A percentile compares a stretch with the other conserved stretches of the same genome.
Evolutionary conservation across 2,113 vertebrate genomes (phyloP).

Genomic region (Anas platyrhynchos): DNA sequence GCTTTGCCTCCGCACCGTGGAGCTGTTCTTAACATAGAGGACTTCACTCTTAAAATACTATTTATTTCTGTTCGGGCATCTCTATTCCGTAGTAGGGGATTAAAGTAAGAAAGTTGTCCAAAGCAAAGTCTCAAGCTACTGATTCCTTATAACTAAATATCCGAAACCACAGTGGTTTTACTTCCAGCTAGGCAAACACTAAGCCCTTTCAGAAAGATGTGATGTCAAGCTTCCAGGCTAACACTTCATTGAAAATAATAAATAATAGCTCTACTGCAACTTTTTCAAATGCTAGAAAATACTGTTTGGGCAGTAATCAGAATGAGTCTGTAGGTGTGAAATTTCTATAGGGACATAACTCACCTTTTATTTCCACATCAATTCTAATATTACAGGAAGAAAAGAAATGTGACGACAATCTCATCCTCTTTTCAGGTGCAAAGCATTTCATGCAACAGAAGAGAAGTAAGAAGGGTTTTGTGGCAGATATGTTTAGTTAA

Average conservation of each 20-base stretch:
- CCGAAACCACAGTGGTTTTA: fast-evolving
- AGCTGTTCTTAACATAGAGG: fast-evolving
- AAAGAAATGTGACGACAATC: neutral
- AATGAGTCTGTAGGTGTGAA: neutral
- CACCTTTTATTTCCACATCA: neutral
- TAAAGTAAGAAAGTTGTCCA: neutral
- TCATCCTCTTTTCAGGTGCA: neutral
- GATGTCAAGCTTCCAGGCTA: neutral
- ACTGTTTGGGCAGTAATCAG: neutral
- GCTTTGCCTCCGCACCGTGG: neutral
- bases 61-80: fast-evolving
- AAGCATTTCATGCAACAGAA: neutral
- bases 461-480: neutral
- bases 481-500: fast-evolving
- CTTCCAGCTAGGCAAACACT: neutral
- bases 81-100: neutral
- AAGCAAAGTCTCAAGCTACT: neutral
- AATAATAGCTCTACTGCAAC: neutral
- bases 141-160: neutral
- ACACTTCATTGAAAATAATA: neutral
- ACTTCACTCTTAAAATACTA: neutral
- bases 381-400: neutral
- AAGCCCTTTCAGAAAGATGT: neutral
- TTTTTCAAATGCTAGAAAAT: neutral
- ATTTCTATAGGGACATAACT: neutral